Base-by-base conservation (phyloP, 1,140 invertebrate genomes). In the Drosophila ercepeae region DNA sequence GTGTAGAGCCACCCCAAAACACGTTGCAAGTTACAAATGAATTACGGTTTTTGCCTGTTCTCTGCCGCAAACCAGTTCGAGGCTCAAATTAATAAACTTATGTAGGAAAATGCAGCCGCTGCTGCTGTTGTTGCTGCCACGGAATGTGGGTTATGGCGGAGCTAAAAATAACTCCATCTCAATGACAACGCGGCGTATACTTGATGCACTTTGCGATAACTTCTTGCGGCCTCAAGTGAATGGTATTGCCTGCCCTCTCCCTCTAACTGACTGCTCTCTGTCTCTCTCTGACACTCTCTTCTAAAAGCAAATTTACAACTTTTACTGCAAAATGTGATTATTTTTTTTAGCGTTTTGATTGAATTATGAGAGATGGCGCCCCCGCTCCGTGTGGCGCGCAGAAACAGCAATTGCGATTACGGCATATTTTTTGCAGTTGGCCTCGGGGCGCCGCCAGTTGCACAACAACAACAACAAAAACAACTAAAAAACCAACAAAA, bases 111-210 rank as follows among this genome's bases (percentile, higher is more conserved):
- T 75, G 78, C 77, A 69, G 77, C 70, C n/a, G 34, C n/a, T 36
- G 34, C 13, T 13, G 36, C 13, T n/a, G 34, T 8, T 11, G 29
- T 0, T 32, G 32, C 7, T n/a, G 21, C 48, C 55, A 53, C 50
- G 50, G 55, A 54, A 81, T 79, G 78, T 83, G 75, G 72, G 69
- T 53, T 79, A 75, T 65, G 59, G 77, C 49, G 57, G 46, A 41
- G 52, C 76, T 86, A 81, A 84, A 84, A 81, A 86, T 84, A 84
- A 46, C 53, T 57, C 23, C 25, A 58, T 76, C 81, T 72, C 81
- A 86, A 73, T 84, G 81, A 84, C 81, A 84, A 81, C 81, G 82
- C 76, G 81, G 76, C 81, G 81, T 84, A 84, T 84, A 63, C 76
- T 79, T 75, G 60, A 86, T 59, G 57, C 75, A 78, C 65, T 74